Percentiles rank a stretch among this genome's conserved stretches.
Evolutionary conservation across 92 coral and sea anemone species (phyloP).

Genomic region (Montipora capitata): DNA sequence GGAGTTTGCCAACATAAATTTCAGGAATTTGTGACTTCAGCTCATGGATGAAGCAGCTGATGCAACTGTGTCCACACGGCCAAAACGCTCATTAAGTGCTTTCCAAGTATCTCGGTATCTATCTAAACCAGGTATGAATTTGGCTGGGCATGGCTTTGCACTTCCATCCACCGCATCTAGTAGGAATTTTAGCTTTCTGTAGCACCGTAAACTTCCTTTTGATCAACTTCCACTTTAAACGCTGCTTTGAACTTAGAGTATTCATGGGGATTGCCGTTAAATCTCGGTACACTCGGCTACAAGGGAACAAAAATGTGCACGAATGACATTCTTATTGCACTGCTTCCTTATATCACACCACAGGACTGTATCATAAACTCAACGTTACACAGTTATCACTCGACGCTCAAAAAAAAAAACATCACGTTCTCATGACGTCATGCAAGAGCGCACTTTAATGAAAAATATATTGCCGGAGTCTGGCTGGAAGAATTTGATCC

Average conservation of each 20-base stretch:
- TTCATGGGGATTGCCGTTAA: constrained; percentile 27
- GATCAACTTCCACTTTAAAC: constrained; percentile 9
- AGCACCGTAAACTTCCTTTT: neutral
- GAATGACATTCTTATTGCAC: no score
- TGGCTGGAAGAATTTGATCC: no score
- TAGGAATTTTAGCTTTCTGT: constrained; percentile 12
- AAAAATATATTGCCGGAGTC: no score
- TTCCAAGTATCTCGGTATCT: constrained; percentile 23
- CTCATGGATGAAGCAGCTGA: constrained; percentile 28
- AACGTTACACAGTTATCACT: no score
- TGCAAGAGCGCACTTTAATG: no score
- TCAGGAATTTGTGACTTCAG: constrained; percentile 49
- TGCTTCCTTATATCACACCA: no score
- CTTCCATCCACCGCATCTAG: constrained; percentile 19
- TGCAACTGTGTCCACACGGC: constrained; percentile 20
- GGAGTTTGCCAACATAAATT: constrained; percentile 26
- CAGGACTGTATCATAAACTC: no score
- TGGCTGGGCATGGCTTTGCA: constrained; percentile 20
- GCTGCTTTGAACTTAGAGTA: constrained; percentile 32
- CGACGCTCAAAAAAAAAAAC: no score
- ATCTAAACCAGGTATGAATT: constrained; percentile 57
- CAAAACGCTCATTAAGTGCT: constrained; percentile 27
- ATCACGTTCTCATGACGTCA: no score
- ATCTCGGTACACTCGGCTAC: neutral
- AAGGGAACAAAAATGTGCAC: no score